Evolutionary conservation across 1,140 invertebrate genomes (phyloP), one percentile per base, ranked within the genome.

Genomic region (Zaprionus ghesquierei): DNA sequence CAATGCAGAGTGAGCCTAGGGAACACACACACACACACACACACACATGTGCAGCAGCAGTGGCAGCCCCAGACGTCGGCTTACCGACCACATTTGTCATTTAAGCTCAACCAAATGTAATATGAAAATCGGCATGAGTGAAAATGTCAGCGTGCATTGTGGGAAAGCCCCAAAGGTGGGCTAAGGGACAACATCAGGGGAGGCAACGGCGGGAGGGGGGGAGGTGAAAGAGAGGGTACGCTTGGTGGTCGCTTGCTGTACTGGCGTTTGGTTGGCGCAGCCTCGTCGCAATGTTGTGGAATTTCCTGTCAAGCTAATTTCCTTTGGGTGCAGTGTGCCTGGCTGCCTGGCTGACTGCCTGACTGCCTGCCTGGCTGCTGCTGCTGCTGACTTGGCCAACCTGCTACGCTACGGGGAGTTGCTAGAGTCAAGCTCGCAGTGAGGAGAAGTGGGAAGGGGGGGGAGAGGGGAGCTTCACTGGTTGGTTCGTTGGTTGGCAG

Each of bases 301-400:
- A 86, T 86, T 81, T 86, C 82, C 78, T 87, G 82, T 86, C 82
- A 86, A 86, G 82, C 82, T 86, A 86, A 86, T 86, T 86, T 87
- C 82, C 82, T 86, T 86, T 86, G 82, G 82, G 82, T 87, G 82
- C 81, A 68, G 50, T 72, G 55, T 9, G 10, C 15, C 41, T 61
- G 69, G 49, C 25, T 68, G 50, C 18, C 63, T 44, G 54, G 55
- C 54, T 62, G 69, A 25, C 33, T 69, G 50, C 20, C 63, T 54
- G 54, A 33, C 68, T 54, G 50, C 1, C n/a, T n/a, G n/a, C n/a
- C n/a, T n/a, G n/a, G n/a, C n/a, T n/a, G n/a, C n/a, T n/a, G n/a
- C n/a, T n/a, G 55, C 54, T 61, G 72, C 62, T 29, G 63, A 29
- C 64, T 82, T 76, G 76, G 66, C 64, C 66, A 76, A 29, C 25